Conservation (phyloP, 23 tunicate species). For the Oikopleura albicans region DNA sequence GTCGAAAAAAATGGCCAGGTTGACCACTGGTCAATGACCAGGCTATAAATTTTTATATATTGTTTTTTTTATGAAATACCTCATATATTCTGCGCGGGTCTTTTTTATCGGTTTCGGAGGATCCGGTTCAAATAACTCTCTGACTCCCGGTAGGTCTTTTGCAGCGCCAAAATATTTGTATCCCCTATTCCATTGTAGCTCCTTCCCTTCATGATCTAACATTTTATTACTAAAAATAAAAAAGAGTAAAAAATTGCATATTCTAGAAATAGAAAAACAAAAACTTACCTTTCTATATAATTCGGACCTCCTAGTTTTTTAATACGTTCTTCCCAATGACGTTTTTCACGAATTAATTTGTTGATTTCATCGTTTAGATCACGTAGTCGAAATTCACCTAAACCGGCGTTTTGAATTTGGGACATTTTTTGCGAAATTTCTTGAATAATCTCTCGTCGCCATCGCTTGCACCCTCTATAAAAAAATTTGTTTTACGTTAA, state of each 20-base stretch:
- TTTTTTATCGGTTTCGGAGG: slow-evolving; percentile 40
- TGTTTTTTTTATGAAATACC: too few species aligned
- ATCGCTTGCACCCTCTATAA: slow-evolving; percentile 38
- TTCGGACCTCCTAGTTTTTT: slow-evolving; percentile 73
- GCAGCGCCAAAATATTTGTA: slow-evolving; percentile 99
- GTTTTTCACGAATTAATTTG: slow-evolving; percentile 76
- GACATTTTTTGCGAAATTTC: slow-evolving; percentile 90
- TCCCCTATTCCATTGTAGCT: slow-evolving; percentile 81
- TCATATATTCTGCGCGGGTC: slow-evolving; percentile 52
- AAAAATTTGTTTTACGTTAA: too few species aligned
- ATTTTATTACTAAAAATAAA: slow-evolving; percentile 51
- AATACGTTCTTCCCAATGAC: slow-evolving; percentile 89
- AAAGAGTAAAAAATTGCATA: not conserved
- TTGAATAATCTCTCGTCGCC: slow-evolving; percentile 85
- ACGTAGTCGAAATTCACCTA: slow-evolving; percentile 59
- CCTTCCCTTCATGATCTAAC: slow-evolving; percentile 93
- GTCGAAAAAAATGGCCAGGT: too few species aligned
- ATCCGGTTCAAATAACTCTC: slow-evolving; percentile 62
- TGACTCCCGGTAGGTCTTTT: slow-evolving; percentile 85
- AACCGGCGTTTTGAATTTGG: slow-evolving; percentile 98
- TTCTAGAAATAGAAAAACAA: not conserved
- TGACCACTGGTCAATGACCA: too few species aligned
- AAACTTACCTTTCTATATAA: slow-evolving; percentile 23
- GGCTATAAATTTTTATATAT: too few species aligned
- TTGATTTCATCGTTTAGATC: slow-evolving; percentile 96